Conservation (phyloP, 2,888 invertebrate species). For the Piscicola geometra region DNA sequence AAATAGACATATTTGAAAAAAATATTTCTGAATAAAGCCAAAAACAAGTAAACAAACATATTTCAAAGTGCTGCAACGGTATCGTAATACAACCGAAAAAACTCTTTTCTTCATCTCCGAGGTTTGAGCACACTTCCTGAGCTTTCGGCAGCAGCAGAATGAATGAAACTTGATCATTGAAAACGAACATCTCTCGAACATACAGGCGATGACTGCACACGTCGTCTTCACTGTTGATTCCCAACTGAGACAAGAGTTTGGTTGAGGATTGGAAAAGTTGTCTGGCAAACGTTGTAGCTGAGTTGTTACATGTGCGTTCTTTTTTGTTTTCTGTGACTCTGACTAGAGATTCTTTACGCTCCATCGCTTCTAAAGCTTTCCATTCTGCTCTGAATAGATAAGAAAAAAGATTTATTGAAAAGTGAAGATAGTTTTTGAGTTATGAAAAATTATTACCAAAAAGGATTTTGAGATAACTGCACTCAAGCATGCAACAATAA, state of each 20-base stretch:
- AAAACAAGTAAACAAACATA: no score
- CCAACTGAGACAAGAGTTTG: conserved; percentile 39
- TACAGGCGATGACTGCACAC: conserved; percentile 65
- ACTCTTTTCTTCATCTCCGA: conserved; percentile 75
- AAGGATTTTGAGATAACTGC: no score
- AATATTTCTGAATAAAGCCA: no score
- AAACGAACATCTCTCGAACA: conserved; percentile 86
- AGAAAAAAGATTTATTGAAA: background rate
- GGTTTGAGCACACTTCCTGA: conserved; percentile 79
- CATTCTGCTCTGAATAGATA: background rate
- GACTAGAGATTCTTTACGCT: background rate
- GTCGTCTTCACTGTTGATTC: conserved; percentile 49
- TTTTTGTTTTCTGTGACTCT: no score
- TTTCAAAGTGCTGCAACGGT: conserved; percentile 75
- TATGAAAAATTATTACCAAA: no score
- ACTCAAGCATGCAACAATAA: no score
- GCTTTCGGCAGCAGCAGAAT: conserved; percentile 85
- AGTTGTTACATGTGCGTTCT: no score
- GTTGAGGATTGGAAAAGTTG: conserved; percentile 12
- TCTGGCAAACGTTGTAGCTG: background rate
- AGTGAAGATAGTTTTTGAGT: no score
- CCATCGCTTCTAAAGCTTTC: background rate
- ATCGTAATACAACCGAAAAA: conserved; percentile 76
- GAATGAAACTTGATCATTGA: conserved; percentile 83
- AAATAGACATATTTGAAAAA: no score